Evolutionary conservation across 2,888 invertebrate genomes (phyloP), one percentile per base, ranked within the genome.

Genomic region (Zhuqinia jingwanae): DNA sequence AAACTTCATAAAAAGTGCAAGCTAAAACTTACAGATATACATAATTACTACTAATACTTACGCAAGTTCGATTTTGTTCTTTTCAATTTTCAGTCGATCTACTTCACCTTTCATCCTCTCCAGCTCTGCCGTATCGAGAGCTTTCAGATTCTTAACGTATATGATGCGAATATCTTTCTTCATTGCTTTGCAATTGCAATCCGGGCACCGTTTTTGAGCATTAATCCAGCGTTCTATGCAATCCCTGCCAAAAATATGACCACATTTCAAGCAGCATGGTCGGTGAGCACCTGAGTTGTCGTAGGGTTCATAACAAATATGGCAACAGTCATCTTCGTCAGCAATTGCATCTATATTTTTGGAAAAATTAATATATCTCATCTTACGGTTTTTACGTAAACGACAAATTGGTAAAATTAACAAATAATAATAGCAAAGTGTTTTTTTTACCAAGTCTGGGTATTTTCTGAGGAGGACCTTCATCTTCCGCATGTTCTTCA

Each of bases 231-330:
- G 93, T 77, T 94, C 93, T 10, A 97, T 95, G 92, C 98, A 98
- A 20, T 94, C 94, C 0, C 95, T 93, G 0, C 99, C 99, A 92
- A 98, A 99, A 8, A 98, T 92, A 93, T 99, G 99, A 0, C 99
- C 99, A 92, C 99, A 99, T 91, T 95, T 95, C 10, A 99, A 93
- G 0, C 97, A 95, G n/a, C 96, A 96, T 1, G 98, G 93, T 78
- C 98, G 94, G 92, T 99, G 99, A 0, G 94, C 95, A 0, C 98
- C 98, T 0, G 95, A 95, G 92, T 95, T 97, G 2, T 96, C 96
- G 97, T 97, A 98, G 1, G 94, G 93, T 81, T 98, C 98, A 89
- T 97, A 93, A 92, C 98, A 98, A 89, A 98, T 98, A 0, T 97
- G 95, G 91, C 98, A 98, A 0, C 95, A 96, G 73, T 96, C 95